These are phyloP conservation scores for Bombus cullumanus DNA, from an alignment of 1,140 invertebrate species.

Conservation along the genomic window DNA sequence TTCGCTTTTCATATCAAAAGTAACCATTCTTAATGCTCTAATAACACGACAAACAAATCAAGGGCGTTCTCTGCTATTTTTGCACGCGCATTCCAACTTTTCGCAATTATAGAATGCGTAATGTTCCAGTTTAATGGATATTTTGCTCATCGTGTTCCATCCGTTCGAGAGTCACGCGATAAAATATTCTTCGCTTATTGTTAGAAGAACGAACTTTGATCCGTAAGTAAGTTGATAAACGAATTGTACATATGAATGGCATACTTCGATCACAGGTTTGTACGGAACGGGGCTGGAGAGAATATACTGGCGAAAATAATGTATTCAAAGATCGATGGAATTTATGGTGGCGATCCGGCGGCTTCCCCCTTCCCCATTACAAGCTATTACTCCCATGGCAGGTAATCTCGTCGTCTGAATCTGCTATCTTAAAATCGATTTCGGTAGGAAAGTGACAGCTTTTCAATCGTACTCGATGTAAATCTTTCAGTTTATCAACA, in stretches of 20 bases:
- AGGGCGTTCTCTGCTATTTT: slow-evolving; percentile 68
- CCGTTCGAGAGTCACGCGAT: background rate
- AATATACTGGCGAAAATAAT: slow-evolving; percentile 85
- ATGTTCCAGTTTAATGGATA: slow-evolving; percentile 28
- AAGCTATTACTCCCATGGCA: slow-evolving; percentile 89
- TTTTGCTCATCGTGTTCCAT: background rate
- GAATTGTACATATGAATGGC: background rate
- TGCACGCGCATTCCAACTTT: slow-evolving; percentile 44
- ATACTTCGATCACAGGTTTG: slow-evolving; percentile 84
- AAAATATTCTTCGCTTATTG: no score
- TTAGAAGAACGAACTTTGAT: background rate
- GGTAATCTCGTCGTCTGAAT: slow-evolving; percentile 79
- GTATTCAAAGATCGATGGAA: slow-evolving; percentile 89
- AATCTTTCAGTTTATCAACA: slow-evolving; percentile 89
- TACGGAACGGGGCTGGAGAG: slow-evolving; percentile 91
- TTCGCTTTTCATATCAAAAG: slow-evolving; percentile 58
- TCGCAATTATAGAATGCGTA: slow-evolving; percentile 40
- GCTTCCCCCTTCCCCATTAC: slow-evolving; percentile 88
- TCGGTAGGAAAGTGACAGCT: background rate
- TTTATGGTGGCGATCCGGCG: slow-evolving; percentile 91
- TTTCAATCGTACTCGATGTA: background rate
- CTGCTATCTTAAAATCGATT: background rate
- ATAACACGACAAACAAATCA: slow-evolving; percentile 78
- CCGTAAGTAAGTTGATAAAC: background rate
- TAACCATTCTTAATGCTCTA: slow-evolving; percentile 67